phyloP scores from a whole-genome alignment of 2,888 invertebrate species.

The Eupithecia insigniata region DNA sequence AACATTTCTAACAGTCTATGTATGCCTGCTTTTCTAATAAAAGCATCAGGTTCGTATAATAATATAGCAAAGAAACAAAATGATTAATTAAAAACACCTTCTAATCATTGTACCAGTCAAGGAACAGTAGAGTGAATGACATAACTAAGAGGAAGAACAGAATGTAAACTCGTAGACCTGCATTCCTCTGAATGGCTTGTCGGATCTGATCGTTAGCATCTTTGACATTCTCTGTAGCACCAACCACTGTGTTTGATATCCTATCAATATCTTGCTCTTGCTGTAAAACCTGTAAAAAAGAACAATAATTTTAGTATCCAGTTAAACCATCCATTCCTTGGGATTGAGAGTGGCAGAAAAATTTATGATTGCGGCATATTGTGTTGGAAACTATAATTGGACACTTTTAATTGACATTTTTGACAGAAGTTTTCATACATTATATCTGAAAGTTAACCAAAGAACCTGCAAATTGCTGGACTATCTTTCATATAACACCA shows the following conservation, averaged over 20 bases:
- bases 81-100: background rate
- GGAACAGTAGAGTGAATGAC: slow-evolving; percentile 97
- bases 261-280: slow-evolving; percentile 97
- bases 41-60: background rate
- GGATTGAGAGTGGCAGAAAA: background rate
- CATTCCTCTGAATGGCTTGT: slow-evolving; percentile 98
- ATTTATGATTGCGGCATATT: background rate
- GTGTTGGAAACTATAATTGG: too few relatives aligned
- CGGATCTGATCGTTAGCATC: slow-evolving; percentile 98
- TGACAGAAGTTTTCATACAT: background rate
- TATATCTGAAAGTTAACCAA: background rate
- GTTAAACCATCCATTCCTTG: background rate
- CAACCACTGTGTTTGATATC: slow-evolving; percentile 94
- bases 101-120: slow-evolving; percentile 99
- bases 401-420: background rate
- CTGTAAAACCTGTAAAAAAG: slow-evolving; percentile 86
- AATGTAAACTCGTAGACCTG: slow-evolving; percentile 96
- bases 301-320: background rate
- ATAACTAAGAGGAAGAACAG: slow-evolving; percentile 97
- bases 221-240: slow-evolving; percentile 97
- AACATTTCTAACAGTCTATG: background rate
- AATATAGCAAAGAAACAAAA: background rate
- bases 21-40: background rate
- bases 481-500: background rate
- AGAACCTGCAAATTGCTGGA: background rate